Conservation (phyloP, 2,797 vertebrate species). For the Hemitrygon akajei region DNA sequence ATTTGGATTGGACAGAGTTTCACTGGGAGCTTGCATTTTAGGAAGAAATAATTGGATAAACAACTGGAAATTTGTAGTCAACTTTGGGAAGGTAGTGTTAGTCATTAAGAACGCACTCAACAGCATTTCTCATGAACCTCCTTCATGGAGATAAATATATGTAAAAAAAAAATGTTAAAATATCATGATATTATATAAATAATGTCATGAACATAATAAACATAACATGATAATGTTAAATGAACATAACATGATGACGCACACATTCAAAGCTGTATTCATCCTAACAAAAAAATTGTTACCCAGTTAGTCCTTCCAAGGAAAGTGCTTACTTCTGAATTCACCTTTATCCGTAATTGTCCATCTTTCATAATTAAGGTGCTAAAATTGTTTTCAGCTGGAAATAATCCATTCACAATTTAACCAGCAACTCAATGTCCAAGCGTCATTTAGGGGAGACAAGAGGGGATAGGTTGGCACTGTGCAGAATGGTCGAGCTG, state of each 20-base stretch:
- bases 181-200: slow-evolving; percentile 25
- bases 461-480: neutral
- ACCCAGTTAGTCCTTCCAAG: neutral
- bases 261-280: neutral
- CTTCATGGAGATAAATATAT: neutral
- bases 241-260: neutral
- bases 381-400: neutral
- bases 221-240: neutral
- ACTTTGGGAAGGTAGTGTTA: neutral
- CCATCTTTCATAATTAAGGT: neutral
- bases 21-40: slow-evolving; percentile 3
- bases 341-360: neutral
- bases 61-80: neutral
- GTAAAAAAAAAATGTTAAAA: neutral
- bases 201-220: no score
- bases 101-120: neutral
- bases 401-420: slow-evolving; percentile 26
- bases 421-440: neutral
- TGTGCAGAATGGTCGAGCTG: no score
- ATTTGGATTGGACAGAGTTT: neutral
- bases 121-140: neutral
- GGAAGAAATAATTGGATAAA: neutral
- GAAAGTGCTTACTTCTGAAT: neutral
- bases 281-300: slow-evolving; percentile 17
- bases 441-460: neutral